These are phyloP conservation scores for Bombycilla garrulus DNA, from an alignment of 2,113 vertebrate species.

Conservation along the genomic window DNA sequence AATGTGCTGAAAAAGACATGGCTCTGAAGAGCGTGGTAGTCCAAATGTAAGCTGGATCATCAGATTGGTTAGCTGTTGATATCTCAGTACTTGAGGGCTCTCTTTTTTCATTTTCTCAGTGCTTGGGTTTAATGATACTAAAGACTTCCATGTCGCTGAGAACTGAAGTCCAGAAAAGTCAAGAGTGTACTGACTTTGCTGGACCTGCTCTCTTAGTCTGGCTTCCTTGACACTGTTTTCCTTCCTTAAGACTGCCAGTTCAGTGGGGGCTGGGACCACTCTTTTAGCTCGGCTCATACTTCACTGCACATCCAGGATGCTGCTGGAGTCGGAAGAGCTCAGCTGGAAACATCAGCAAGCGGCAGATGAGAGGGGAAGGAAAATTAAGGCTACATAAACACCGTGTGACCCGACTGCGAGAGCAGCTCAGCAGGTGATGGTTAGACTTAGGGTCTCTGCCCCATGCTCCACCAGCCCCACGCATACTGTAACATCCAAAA, in stretches of 20 bases:
- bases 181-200: background rate
- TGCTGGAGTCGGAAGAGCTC: background rate
- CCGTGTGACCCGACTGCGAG: fast-evolving
- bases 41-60: background rate
- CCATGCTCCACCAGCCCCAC: background rate
- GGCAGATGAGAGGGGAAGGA: background rate
- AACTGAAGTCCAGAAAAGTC: background rate
- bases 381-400: background rate
- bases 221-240: background rate
- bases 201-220: background rate
- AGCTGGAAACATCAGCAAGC: background rate
- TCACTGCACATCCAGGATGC: background rate
- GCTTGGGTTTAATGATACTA: background rate
- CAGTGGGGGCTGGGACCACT: background rate
- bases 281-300: background rate
- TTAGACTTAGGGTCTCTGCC: background rate
- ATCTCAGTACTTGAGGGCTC: background rate
- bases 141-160: background rate
- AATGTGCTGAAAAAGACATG: background rate
- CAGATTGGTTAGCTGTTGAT: background rate
- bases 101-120: background rate
- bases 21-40: background rate
- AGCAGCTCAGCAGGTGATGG: background rate
- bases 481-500: fast-evolving
- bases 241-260: background rate